Conservation (phyloP, 2,888 invertebrate species). For the Griposia aprilina region DNA sequence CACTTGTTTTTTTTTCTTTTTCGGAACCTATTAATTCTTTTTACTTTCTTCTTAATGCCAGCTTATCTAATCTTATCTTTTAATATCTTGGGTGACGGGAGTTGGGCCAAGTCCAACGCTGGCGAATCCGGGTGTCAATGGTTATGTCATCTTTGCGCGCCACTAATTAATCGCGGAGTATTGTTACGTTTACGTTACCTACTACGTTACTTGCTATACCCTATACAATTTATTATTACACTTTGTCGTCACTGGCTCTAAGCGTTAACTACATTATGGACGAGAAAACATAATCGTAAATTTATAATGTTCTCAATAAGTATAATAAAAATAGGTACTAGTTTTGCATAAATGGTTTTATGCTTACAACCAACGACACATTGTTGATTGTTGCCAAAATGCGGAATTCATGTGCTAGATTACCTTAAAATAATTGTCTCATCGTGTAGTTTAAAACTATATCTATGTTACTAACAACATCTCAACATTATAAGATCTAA, state of each 20-base stretch:
- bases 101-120: slow-evolving; percentile 32
- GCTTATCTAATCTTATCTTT: neutral
- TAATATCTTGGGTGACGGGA: neutral
- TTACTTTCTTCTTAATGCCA: neutral
- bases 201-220: slow-evolving; percentile 32
- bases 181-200: slow-evolving; percentile 26
- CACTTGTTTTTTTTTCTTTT: neutral
- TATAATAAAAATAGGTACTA: neutral
- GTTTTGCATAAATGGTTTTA: neutral
- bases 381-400: neutral
- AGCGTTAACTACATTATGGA: neutral
- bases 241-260: neutral
- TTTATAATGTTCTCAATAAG: neutral
- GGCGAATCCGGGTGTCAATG: slow-evolving; percentile 5
- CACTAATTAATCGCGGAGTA: slow-evolving; percentile 20
- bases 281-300: neutral
- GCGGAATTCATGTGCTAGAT: neutral
- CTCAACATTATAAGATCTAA: neutral
- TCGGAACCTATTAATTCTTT: neutral
- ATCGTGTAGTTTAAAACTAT: neutral
- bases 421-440: neutral
- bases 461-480: neutral
- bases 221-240: slow-evolving; percentile 3
- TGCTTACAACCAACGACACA: no score
- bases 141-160: slow-evolving; percentile 35